phyloP scores from a whole-genome alignment of 2,113 vertebrate species.

The Tragelaphus buxtoni region DNA sequence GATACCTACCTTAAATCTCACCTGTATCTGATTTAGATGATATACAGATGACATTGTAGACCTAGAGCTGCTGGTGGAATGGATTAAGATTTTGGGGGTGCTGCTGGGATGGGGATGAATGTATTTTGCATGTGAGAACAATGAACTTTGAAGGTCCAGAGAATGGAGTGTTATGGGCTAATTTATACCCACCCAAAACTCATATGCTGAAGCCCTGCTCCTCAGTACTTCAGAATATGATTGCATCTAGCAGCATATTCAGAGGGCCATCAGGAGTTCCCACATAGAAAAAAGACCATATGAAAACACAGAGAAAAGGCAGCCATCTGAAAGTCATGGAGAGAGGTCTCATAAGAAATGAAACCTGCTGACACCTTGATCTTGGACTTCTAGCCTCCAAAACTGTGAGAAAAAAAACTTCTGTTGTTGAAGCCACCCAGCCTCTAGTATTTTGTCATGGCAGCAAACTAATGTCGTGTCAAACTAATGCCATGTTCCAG shows the following conservation, averaged over 20 bases:
- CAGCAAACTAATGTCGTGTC: not conserved
- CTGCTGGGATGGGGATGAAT: not conserved
- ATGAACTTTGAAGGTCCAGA: not conserved
- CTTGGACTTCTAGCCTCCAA: not conserved
- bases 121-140: not conserved
- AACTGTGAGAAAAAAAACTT: not conserved
- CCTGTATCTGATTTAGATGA: not conserved
- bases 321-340: not conserved
- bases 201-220: not conserved
- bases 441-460: not conserved
- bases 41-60: not conserved
- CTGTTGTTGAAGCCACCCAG: not conserved
- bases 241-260: not conserved
- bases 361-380: not conserved
- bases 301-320: not conserved
- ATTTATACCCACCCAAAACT: not conserved
- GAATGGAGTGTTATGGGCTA: not conserved
- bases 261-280: not conserved
- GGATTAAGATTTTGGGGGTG: not conserved
- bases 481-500: not conserved
- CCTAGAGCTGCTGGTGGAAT: not conserved
- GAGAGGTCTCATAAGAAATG: not conserved
- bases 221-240: not conserved
- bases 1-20: not conserved
- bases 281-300: not conserved